Evolutionary conservation across 2,113 vertebrate genomes (phyloP).

Genomic region (Prochilodus magdalenae): DNA sequence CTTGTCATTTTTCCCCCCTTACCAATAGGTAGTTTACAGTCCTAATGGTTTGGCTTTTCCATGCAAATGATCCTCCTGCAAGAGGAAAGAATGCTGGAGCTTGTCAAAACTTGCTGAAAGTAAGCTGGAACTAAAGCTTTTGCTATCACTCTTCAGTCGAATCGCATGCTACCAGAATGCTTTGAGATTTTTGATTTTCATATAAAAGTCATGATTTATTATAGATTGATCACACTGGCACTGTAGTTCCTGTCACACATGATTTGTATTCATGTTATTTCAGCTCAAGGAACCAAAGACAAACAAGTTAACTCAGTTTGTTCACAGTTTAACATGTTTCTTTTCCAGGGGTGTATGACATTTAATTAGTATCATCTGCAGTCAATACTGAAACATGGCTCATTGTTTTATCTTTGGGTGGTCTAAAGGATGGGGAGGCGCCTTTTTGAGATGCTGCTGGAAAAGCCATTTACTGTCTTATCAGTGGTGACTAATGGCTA

Average conservation of each 20-base stretch:
- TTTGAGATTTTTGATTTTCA: neutral
- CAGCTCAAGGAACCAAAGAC: neutral
- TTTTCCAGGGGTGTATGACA: neutral
- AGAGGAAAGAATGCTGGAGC: constrained; percentile 22
- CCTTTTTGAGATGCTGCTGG: neutral
- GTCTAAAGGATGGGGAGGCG: neutral
- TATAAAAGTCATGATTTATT: constrained; percentile 14
- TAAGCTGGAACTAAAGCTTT: neutral
- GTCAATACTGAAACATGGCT: neutral
- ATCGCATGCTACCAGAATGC: constrained; percentile 2
- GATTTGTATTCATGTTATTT: neutral
- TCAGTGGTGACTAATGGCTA: neutral
- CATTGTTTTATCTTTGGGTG: neutral
- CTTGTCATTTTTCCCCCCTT: neutral
- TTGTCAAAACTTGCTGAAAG: constrained; percentile 35
- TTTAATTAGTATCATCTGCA: neutral
- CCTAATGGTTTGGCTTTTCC: neutral
- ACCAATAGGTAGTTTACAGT: neutral
- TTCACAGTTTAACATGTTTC: neutral
- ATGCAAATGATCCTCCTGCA: constrained; percentile 2
- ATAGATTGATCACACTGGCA: neutral
- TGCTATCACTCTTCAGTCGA: neutral
- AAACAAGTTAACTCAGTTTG: neutral
- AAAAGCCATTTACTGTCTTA: neutral
- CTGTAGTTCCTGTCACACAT: neutral